Evolutionary conservation across 2,888 invertebrate genomes (phyloP), one percentile per base, ranked within the genome.

Genomic region (Meganola albula): DNA sequence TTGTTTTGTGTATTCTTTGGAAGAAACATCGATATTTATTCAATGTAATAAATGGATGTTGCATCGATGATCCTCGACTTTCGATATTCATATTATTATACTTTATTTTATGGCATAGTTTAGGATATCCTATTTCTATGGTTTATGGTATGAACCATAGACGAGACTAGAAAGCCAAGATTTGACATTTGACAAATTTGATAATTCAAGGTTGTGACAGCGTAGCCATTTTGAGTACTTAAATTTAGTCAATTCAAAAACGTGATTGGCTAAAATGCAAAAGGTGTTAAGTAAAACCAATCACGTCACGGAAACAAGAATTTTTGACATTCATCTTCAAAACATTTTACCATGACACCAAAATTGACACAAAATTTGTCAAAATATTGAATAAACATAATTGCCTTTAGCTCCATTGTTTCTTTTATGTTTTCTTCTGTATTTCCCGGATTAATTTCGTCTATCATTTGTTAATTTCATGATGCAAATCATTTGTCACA

Each of bases 311-410:
- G 0, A 31, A 12, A 7, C 4, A 11, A 9, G 9, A 8, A 18
- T 25, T 28, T 48, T 54, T 53, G 54, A 54, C 54, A 50, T 33
- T n/a, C n/a, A n/a, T n/a, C n/a, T n/a, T n/a, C n/a, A n/a, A n/a
- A n/a, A n/a, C n/a, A n/a, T n/a, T n/a, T n/a, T n/a, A n/a, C n/a
- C n/a, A 36, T 56, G 53, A 56, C 53, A 53, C 37, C 46, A 50
- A 53, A 63, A 49, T 63, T 72, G 73, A 74, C 73, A 77, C 67
- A 74, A 78, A 78, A 74, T 73, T 82, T 79, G 78, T 78, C 83
- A 83, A 80, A 83, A 74, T 73, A n/a, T 16, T 16, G 71, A 77
- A 63, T 71, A 74, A 70, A 77, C 66, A 69, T 73, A 66, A 61
- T 74, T 65, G 60, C 63, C 55, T 70, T 55, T 60, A 63, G 52